phyloP scores from a whole-genome alignment of 2,888 invertebrate species.

The Nezara viridula region DNA sequence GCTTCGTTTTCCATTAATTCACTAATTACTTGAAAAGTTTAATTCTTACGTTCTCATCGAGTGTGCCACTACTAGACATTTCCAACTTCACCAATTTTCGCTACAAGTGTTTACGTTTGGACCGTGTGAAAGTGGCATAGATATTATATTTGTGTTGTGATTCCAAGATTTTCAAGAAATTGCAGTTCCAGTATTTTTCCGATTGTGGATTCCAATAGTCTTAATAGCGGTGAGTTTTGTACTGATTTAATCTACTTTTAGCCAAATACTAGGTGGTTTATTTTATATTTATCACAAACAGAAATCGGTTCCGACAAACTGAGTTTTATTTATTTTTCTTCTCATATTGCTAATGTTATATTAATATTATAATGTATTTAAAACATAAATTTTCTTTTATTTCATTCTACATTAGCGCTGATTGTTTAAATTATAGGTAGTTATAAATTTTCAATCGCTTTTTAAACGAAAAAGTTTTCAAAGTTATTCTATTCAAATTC shows the following conservation, averaged over 20 bases:
- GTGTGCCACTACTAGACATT: not conserved
- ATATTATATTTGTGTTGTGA: slow-evolving; percentile 1
- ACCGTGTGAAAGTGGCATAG: slow-evolving; percentile 19
- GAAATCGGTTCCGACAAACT: not conserved
- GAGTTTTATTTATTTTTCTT: not conserved
- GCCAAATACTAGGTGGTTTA: not conserved
- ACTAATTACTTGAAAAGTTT: not conserved
- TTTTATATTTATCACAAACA: not conserved
- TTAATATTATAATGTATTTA: too few species aligned
- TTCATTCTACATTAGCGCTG: not conserved
- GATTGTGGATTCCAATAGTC: not conserved
- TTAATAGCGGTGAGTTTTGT: not conserved
- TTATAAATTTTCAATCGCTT: not conserved
- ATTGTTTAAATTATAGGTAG: not conserved
- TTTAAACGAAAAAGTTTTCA: not conserved
- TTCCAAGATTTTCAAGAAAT: not conserved
- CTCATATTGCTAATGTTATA: not conserved
- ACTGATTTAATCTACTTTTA: not conserved
- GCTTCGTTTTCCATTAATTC: slow-evolving; percentile 21
- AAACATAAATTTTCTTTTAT: not conserved
- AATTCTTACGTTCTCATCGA: not conserved
- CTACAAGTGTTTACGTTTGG: not conserved
- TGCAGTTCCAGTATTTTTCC: not conserved
- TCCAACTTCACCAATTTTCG: not conserved
- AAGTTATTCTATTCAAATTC: not conserved